A percentile compares a stretch with the other conserved stretches of the same genome.
These are phyloP conservation scores for Cavia porcellus DNA, from an alignment of 2,113 vertebrate genomes.

Conservation along the genomic window DNA sequence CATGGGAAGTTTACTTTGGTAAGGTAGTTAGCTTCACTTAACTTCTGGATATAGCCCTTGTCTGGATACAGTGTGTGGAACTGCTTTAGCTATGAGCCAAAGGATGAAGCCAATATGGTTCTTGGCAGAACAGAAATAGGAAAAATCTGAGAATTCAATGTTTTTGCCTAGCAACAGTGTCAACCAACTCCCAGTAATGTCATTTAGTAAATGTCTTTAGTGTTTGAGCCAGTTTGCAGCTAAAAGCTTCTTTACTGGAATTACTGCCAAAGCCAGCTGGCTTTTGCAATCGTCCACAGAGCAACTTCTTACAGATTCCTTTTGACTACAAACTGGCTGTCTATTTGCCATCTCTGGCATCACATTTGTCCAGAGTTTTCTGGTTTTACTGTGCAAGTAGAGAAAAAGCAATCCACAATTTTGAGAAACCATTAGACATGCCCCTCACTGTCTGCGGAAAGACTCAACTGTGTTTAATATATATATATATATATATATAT, in stretches of 20 bases:
- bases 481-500: too few species aligned
- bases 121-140: neutral
- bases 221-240: neutral
- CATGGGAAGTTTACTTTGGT: neutral
- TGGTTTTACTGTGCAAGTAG: constrained; percentile 32
- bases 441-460: neutral
- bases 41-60: neutral
- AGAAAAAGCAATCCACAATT: neutral
- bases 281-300: constrained; percentile 45
- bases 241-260: constrained; percentile 19
- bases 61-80: neutral
- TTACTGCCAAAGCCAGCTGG: constrained; percentile 49
- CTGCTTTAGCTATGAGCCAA: neutral
- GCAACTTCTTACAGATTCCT: neutral
- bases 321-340: constrained; percentile 10
- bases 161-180: constrained; percentile 35
- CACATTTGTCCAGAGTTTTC: neutral
- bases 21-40: neutral
- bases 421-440: neutral
- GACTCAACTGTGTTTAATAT: neutral
- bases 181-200: constrained; percentile 25
- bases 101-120: neutral
- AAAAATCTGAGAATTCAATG: neutral
- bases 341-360: neutral
- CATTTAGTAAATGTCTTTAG: neutral